A percentile compares a stretch with the other conserved stretches of the same genome.
Conservation (phyloP, 2,113 vertebrate genomes). For the Shinisaurus crocodilurus region DNA sequence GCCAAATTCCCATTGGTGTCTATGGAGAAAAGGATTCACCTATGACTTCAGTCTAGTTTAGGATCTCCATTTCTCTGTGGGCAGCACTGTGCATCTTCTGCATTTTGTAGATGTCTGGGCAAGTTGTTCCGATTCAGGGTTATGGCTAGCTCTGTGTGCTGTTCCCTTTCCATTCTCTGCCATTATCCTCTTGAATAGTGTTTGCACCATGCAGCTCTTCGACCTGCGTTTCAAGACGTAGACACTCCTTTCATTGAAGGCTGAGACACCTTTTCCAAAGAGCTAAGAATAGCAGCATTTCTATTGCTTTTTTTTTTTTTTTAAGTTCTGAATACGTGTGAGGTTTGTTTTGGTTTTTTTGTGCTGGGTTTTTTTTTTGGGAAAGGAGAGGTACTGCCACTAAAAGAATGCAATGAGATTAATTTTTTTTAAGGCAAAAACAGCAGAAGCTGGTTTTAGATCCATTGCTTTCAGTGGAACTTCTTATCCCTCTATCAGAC, state of each 20-base stretch:
- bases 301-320: slow-evolving; percentile 41
- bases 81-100: slow-evolving; percentile 52
- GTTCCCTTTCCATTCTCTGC: slow-evolving; percentile 43
- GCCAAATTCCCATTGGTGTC: not conserved
- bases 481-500: not conserved
- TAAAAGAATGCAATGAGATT: not conserved
- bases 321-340: not conserved
- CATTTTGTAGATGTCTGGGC: slow-evolving; percentile 53
- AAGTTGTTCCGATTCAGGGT: slow-evolving; percentile 56
- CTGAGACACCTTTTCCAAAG: not conserved
- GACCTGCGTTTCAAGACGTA: slow-evolving; percentile 8
- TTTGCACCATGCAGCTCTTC: not conserved
- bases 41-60: slow-evolving; percentile 55
- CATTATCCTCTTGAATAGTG: slow-evolving; percentile 49
- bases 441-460: not conserved
- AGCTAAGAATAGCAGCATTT: not conserved
- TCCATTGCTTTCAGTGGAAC: not conserved
- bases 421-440: not conserved
- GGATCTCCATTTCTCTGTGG: slow-evolving; percentile 46
- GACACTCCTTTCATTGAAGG: not conserved
- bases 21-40: not conserved
- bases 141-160: slow-evolving; percentile 43
- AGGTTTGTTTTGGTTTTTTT: not conserved
- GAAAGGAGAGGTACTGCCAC: not conserved
- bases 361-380: not conserved